These are phyloP conservation scores for Morpho helenor DNA, from an alignment of 2,888 invertebrate genomes.

Conservation along the genomic window DNA sequence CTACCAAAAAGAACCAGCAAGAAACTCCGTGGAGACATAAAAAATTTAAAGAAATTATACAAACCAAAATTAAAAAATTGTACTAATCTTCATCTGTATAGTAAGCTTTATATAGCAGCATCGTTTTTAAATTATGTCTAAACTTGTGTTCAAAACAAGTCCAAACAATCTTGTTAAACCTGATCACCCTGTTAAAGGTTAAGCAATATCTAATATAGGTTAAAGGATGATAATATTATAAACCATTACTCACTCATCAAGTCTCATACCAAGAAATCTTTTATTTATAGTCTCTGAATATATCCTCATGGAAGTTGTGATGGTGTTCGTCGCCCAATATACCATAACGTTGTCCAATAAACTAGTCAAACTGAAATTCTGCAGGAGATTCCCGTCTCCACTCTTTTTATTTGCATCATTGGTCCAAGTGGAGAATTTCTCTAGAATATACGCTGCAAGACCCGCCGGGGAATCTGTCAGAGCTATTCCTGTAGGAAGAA, in stretches of 20 bases:
- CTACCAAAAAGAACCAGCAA: too few relatives aligned
- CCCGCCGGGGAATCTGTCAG: slow-evolving; percentile 90
- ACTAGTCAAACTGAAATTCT: slow-evolving; percentile 56
- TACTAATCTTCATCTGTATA: too few relatives aligned
- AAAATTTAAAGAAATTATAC: too few relatives aligned
- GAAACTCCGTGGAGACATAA: too few relatives aligned
- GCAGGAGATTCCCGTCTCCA: slow-evolving; percentile 82
- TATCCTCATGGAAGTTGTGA: slow-evolving; percentile 68
- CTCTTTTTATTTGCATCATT: slow-evolving; percentile 71
- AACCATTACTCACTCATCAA: slow-evolving; percentile 50
- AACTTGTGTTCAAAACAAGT: too few relatives aligned
- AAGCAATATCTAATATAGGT: too few relatives aligned
- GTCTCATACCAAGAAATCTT: slow-evolving; percentile 34
- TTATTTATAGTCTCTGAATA: slow-evolving; percentile 80
- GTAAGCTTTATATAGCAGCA: too few relatives aligned
- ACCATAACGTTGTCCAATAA: slow-evolving; percentile 77
- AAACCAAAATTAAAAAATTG: too few relatives aligned
- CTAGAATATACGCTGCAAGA: slow-evolving; percentile 92
- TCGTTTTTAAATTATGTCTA: too few relatives aligned
- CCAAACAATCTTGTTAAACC: too few relatives aligned
- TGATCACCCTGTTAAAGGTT: too few relatives aligned
- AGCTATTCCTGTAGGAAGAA: slow-evolving; percentile 76
- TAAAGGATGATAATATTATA: neutral
- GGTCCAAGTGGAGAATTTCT: slow-evolving; percentile 89
- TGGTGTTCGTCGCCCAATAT: slow-evolving; percentile 71